These are phyloP conservation scores for Riparia riparia DNA, from an alignment of 2,113 vertebrate genomes.

Conservation along the genomic window DNA sequence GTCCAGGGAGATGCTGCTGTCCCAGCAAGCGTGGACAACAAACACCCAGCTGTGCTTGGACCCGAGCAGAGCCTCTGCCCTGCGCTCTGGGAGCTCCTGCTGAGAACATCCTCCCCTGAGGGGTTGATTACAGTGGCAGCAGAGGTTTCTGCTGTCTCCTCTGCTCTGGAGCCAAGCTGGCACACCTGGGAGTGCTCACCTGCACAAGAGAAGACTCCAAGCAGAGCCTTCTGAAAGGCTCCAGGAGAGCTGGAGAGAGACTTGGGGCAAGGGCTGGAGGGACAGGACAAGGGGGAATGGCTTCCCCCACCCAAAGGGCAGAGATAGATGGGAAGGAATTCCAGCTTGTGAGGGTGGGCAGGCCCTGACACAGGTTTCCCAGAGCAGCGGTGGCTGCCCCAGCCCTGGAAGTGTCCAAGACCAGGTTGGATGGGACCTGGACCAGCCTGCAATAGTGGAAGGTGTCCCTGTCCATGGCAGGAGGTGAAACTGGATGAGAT, in stretches of 20 bases:
- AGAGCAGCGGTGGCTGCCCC: background rate
- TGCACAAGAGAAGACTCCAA: background rate
- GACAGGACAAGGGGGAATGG: background rate
- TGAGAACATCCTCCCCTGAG: rapidly evolving
- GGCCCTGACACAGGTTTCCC: rapidly evolving
- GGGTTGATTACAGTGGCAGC: background rate
- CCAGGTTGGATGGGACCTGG: rapidly evolving
- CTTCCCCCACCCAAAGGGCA: background rate
- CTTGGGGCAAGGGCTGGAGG: background rate
- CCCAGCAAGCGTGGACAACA: background rate
- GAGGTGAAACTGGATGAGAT: background rate
- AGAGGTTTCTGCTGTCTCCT: background rate
- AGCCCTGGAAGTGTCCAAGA: rapidly evolving
- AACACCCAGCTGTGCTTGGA: background rate
- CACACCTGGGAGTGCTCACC: rapidly evolving
- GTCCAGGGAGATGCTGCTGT: rapidly evolving
- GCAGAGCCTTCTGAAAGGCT: background rate
- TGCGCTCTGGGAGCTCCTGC: background rate
- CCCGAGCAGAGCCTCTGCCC: background rate
- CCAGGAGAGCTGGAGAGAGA: background rate
- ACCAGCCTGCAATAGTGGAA: rapidly evolving
- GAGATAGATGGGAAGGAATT: background rate
- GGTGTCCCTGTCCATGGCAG: background rate
- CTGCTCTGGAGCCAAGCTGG: background rate
- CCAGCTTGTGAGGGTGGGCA: rapidly evolving